A percentile compares a stretch with the other conserved stretches of the same genome.
These are phyloP conservation scores for Hycleus cichorii DNA, from an alignment of 1,140 invertebrate species.

Conservation along the genomic window DNA sequence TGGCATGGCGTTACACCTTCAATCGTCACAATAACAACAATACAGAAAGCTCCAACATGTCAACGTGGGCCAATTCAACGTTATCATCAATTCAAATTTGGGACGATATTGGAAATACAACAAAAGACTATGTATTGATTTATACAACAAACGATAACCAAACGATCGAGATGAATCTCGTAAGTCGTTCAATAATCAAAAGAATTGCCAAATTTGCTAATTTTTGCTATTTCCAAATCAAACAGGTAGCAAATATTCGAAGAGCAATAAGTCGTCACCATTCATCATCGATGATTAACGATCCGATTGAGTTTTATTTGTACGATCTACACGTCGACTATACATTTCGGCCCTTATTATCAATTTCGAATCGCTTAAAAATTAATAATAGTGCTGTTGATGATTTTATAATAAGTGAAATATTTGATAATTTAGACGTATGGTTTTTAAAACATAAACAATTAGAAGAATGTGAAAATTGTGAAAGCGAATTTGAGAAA, in stretches of 20 bases:
- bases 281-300: background rate
- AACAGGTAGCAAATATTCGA: no score
- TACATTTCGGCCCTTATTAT: slow-evolving; percentile 12
- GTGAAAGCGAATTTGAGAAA: slow-evolving; percentile 27
- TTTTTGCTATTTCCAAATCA: no score
- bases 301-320: slow-evolving; percentile 18
- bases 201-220: background rate
- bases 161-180: slow-evolving; percentile 14
- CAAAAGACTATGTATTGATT: slow-evolving; percentile 25
- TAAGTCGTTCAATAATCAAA: slow-evolving; percentile 2
- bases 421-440: slow-evolving; percentile 30
- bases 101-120: background rate
- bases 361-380: no score
- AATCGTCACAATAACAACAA: slow-evolving; percentile 1
- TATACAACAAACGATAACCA: slow-evolving; percentile 21
- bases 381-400: no score
- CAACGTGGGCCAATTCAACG: background rate
- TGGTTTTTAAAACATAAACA: slow-evolving; percentile 36
- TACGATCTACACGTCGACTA: slow-evolving; percentile 25
- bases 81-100: no score
- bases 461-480: slow-evolving; percentile 36
- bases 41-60: slow-evolving; percentile 1
- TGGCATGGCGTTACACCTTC: slow-evolving; percentile 27
- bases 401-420: no score
- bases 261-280: no score